Evolutionary conservation across 92 coral and sea anemone species (phyloP).

Genomic region (Epizoanthus rinbou): DNA sequence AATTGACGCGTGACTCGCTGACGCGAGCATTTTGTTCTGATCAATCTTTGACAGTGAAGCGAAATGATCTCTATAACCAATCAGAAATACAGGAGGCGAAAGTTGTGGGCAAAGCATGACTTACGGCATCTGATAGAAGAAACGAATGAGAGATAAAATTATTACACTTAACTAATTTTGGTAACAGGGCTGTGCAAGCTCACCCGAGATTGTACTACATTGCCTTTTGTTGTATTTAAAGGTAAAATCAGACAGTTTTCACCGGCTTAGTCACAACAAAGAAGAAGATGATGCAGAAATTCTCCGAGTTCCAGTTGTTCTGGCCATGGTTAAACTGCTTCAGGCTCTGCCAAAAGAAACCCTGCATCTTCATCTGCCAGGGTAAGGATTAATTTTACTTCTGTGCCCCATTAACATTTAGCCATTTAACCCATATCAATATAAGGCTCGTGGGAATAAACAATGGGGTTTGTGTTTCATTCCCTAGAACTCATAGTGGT

Average conservation of each 20-base stretch:
- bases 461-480: no score
- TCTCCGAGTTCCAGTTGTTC: constrained; percentile 86
- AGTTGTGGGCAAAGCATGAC: no score
- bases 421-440: no score
- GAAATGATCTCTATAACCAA: no score
- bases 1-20: no score
- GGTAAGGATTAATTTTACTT: constrained; percentile 54
- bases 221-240: constrained; percentile 16
- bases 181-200: neutral
- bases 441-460: neutral
- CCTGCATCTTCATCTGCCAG: constrained; percentile 87
- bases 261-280: constrained; percentile 76
- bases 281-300: constrained; percentile 85
- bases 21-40: no score
- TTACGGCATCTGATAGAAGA: no score
- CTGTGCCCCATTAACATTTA: neutral
- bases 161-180: neutral
- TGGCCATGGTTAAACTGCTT: constrained; percentile 89
- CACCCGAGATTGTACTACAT: neutral
- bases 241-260: constrained; percentile 55
- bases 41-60: no score
- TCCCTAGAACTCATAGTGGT: no score
- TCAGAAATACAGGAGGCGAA: no score
- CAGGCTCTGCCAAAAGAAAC: constrained; percentile 90
- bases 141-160: neutral